phyloP scores from a whole-genome alignment of 2,888 invertebrate genomes.

The Stramonita haemastoma region DNA sequence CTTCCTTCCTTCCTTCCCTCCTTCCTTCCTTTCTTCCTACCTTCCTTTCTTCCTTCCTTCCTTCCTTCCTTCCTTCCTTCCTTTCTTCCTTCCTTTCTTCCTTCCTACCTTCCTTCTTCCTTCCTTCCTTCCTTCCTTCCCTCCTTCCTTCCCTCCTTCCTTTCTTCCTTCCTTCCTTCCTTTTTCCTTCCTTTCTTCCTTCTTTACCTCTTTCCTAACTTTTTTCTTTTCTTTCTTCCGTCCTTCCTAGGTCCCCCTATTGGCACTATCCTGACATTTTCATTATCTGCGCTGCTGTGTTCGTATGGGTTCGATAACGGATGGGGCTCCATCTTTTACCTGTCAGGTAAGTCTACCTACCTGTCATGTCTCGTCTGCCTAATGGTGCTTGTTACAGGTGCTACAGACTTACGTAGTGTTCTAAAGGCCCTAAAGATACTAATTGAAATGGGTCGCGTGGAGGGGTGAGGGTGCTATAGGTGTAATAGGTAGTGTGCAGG shows the following conservation, averaged over 20 bases:
- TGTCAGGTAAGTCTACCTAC: constrained; percentile 60
- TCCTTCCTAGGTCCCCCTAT: constrained; percentile 84
- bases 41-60: constrained; percentile 37
- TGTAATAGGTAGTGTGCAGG: too few relatives aligned
- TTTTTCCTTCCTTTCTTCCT: background rate
- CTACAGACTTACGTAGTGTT: too few relatives aligned
- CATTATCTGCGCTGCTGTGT: constrained; percentile 64
- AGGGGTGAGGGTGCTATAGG: too few relatives aligned
- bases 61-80: constrained; percentile 12
- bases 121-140: constrained; percentile 13
- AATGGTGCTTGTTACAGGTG: too few relatives aligned
- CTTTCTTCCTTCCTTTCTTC: constrained; percentile 5
- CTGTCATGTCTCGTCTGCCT: too few relatives aligned
- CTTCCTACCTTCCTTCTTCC: constrained; percentile 13
- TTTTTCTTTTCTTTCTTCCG: too few relatives aligned
- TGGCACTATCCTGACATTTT: constrained; percentile 83
- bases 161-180: background rate
- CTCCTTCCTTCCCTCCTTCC: constrained; percentile 31
- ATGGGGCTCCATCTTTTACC: constrained; percentile 72
- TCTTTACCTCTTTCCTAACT: background rate
- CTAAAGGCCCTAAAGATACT: too few relatives aligned
- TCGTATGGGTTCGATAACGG: constrained; percentile 67
- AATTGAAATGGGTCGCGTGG: background rate
- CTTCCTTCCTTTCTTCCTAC: constrained; percentile 18
- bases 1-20: background rate